Conservation (phyloP, 2,113 vertebrate species). For the Ovis canadensis region DNA sequence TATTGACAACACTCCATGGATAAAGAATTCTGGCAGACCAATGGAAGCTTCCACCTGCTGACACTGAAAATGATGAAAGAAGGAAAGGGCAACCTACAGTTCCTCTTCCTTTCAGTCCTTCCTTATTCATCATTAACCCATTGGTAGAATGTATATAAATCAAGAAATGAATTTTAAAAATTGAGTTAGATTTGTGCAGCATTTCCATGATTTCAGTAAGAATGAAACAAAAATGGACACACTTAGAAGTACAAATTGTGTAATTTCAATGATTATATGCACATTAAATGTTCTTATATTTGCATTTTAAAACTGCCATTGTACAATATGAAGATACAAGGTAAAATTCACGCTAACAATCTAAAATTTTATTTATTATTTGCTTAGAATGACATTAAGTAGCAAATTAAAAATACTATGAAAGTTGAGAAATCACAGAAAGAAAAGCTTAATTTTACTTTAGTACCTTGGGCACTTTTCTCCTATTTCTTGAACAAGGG, state of each 20-base stretch:
- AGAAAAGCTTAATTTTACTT: not conserved
- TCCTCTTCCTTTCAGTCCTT: not conserved
- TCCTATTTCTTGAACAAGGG: not conserved
- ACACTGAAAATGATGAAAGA: not conserved
- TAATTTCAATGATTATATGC: not conserved
- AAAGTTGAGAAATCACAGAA: not conserved
- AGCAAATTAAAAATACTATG: not conserved
- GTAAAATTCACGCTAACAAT: not conserved
- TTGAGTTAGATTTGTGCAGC: not conserved
- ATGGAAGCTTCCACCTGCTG: not conserved
- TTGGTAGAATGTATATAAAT: not conserved
- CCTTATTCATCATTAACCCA: not conserved
- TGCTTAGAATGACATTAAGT: conserved; percentile 22
- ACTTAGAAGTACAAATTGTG: not conserved
- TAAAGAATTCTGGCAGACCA: not conserved
- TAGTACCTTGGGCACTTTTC: not conserved
- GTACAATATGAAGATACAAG: not conserved
- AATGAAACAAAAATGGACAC: not conserved
- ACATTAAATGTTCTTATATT: not conserved
- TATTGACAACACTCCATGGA: not conserved
- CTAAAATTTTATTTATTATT: not conserved
- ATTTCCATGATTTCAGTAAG: not conserved
- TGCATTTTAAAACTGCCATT: not conserved
- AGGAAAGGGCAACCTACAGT: not conserved
- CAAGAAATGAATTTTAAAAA: not conserved